Evolutionary conservation across 2,113 vertebrate species (phyloP).

Genomic region (Seriola aureovittata): DNA sequence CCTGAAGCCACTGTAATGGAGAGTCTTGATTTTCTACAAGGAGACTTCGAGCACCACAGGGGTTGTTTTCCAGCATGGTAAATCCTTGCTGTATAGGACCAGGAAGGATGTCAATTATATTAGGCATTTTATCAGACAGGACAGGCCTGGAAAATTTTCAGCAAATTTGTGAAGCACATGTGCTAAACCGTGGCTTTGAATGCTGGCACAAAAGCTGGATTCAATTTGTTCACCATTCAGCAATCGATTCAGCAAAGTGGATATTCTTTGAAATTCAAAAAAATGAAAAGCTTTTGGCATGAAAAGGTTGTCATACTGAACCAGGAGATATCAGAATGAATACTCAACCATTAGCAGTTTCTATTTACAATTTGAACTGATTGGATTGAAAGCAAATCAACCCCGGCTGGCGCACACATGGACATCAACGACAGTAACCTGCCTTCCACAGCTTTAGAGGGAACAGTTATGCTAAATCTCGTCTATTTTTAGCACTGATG

Average conservation of each 20-base stretch:
- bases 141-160: conserved; percentile 47
- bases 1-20: conserved; percentile 8
- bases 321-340: conserved; percentile 47
- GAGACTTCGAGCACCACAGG: conserved; percentile 9
- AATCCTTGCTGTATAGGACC: conserved; percentile 37
- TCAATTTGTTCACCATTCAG: conserved; percentile 49
- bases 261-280: conserved; percentile 55
- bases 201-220: conserved; percentile 58
- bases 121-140: conserved; percentile 51
- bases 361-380: conserved; percentile 62
- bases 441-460: conserved; percentile 21
- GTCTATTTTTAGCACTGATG: conserved; percentile 59
- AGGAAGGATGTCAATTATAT: conserved; percentile 51
- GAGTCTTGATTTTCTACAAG: conserved; percentile 19
- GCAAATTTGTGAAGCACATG: conserved; percentile 38
- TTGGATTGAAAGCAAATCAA: conserved; percentile 58
- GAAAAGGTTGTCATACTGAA: conserved; percentile 53
- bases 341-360: conserved; percentile 51
- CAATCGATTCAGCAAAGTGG: conserved; percentile 60
- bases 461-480: conserved; percentile 31
- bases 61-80: conserved; percentile 3
- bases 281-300: conserved; percentile 48
- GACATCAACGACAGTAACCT: conserved; percentile 43
- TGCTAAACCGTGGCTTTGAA: conserved; percentile 51
- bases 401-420: conserved; percentile 33